A percentile compares a stretch with the other conserved stretches of the same genome.
Evolutionary conservation across 2,888 invertebrate species (phyloP).

Genomic region (Crematogaster levior): DNA sequence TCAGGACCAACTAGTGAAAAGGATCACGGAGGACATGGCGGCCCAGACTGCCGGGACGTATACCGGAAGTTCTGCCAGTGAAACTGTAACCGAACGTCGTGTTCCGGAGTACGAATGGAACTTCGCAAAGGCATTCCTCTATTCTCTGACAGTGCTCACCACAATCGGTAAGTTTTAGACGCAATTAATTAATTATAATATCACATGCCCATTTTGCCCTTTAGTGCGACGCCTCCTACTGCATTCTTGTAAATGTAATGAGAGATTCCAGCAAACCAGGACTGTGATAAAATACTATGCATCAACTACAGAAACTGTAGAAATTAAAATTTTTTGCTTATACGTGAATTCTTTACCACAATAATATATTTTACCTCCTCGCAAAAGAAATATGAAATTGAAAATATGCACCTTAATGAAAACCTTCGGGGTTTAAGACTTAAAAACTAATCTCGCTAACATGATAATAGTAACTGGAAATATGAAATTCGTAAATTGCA

Average conservation of each 20-base stretch:
- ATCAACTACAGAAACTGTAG: background rate
- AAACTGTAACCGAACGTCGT: conserved; percentile 79
- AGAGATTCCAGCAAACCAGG: background rate
- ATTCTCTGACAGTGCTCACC: conserved; percentile 97
- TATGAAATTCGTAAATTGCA: background rate
- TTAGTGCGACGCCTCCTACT: background rate
- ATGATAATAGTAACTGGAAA: background rate
- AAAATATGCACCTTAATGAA: background rate
- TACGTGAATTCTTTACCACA: background rate
- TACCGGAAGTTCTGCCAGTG: conserved; percentile 75
- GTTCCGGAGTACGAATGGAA: conserved; percentile 92
- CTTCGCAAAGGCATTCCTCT: conserved; percentile 96
- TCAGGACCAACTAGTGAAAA: conserved; percentile 93
- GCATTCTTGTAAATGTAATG: conserved; percentile 19
- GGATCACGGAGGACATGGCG: conserved; percentile 92
- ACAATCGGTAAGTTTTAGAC: conserved; percentile 91
- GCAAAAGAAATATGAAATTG: background rate
- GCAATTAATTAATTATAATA: conserved; percentile 52
- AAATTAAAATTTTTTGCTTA: background rate
- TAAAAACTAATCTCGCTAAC: background rate
- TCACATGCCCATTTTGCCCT: conserved; percentile 18
- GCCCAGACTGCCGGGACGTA: conserved; percentile 86
- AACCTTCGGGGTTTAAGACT: background rate
- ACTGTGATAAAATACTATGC: background rate
- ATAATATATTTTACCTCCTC: background rate